phyloP scores from a whole-genome alignment of 2,113 vertebrate genomes.

The Pitta sordida region DNA sequence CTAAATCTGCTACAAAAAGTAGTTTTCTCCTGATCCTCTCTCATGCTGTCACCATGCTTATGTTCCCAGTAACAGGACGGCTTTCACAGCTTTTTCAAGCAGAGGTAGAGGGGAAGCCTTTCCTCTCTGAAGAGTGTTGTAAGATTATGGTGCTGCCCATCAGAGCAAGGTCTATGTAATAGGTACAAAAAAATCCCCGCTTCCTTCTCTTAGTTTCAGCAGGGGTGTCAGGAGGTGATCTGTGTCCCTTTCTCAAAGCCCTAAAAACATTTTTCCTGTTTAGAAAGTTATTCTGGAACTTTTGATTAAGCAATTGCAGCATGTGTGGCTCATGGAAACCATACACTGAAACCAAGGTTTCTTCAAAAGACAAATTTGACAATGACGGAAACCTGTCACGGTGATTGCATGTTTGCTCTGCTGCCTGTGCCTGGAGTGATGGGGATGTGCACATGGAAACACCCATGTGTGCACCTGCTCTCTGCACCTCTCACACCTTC shows the following conservation, averaged over 20 bases:
- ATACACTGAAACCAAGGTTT: not conserved
- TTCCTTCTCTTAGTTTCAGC: not conserved
- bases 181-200: not conserved
- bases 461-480: accelerated
- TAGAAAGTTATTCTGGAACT: not conserved
- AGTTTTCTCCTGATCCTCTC: not conserved
- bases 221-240: not conserved
- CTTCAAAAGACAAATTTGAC: not conserved
- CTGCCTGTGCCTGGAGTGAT: accelerated
- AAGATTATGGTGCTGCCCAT: not conserved
- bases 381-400: accelerated
- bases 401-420: accelerated
- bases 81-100: not conserved
- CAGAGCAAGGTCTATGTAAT: accelerated
- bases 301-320: not conserved
- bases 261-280: not conserved
- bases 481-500: not conserved
- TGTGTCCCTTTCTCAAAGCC: not conserved
- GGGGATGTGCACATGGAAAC: accelerated
- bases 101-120: not conserved
- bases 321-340: accelerated
- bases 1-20: not conserved
- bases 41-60: not conserved
- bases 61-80: not conserved
- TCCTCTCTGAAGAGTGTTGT: not conserved